Percentiles rank a stretch among this genome's conserved stretches.
phyloP scores from a whole-genome alignment of 1,140 invertebrate genomes.

The Lordiphosa stackelbergi region DNA sequence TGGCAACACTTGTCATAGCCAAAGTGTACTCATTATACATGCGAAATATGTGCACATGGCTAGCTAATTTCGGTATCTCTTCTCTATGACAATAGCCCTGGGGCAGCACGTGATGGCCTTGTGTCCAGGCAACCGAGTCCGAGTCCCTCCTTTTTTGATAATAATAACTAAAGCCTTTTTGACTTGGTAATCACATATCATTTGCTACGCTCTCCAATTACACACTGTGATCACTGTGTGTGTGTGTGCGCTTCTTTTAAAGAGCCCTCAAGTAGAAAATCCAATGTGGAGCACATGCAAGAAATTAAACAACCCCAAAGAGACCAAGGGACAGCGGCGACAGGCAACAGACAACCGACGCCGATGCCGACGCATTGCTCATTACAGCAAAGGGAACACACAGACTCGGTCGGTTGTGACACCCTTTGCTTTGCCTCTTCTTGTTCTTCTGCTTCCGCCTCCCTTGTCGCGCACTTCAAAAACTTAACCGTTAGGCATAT shows the following conservation, averaged over 20 bases:
- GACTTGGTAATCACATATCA: slow-evolving; percentile 46
- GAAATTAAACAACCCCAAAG: slow-evolving; percentile 57
- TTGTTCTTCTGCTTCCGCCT: slow-evolving; percentile 5
- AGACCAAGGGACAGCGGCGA: slow-evolving; percentile 2
- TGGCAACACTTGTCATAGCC: too few species aligned
- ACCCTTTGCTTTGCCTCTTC: slow-evolving; percentile 43
- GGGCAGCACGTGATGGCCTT: slow-evolving; percentile 5
- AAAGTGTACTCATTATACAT: slow-evolving; percentile 24
- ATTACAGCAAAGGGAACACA: slow-evolving; percentile 42
- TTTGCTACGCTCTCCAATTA: slow-evolving; percentile 25
- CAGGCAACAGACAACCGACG: slow-evolving; percentile 14
- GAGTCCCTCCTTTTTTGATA: slow-evolving; percentile 8
- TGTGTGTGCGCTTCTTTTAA: slow-evolving; percentile 33
- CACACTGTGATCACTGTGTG: slow-evolving; percentile 27
- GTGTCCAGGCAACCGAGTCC: slow-evolving; percentile 34
- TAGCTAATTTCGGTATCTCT: slow-evolving; percentile 22
- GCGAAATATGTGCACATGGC: slow-evolving; percentile 23
- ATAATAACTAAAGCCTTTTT: slow-evolving; percentile 34
- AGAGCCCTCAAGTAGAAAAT: slow-evolving; percentile 43
- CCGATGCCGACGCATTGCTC: slow-evolving; percentile 34
- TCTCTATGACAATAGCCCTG: not conserved
- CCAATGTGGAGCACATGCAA: slow-evolving; percentile 44
- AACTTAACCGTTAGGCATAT: slow-evolving; percentile 75
- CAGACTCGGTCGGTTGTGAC: slow-evolving; percentile 24
- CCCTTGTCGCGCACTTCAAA: slow-evolving; percentile 56